Percentiles rank a stretch among this genome's conserved stretches.
Evolutionary conservation across 1,140 invertebrate species (phyloP).

Genomic region (Cecropterus lyciades): DNA sequence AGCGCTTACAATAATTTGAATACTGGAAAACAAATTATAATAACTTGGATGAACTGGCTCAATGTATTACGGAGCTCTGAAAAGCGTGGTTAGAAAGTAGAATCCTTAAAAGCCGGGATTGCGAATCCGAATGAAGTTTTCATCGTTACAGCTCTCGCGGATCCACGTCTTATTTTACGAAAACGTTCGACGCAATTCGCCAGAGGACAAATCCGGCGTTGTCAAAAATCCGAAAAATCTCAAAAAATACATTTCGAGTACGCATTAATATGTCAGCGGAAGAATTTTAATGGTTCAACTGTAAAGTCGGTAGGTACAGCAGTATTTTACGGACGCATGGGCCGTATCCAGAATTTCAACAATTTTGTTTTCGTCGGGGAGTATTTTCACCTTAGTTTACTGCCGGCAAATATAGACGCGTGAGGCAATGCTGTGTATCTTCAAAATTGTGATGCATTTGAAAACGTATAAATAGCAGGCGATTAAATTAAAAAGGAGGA

Average conservation of each 20-base stretch:
- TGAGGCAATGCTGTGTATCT: constrained; percentile 6
- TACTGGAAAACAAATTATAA: constrained; percentile 19
- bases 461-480: constrained; percentile 25
- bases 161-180: constrained; percentile 17
- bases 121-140: constrained; percentile 28
- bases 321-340: constrained; percentile 21
- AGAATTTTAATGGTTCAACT: constrained; percentile 26
- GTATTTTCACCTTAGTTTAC: constrained; percentile 20
- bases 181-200: neutral
- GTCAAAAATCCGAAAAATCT: constrained; percentile 15
- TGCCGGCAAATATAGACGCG: constrained; percentile 7
- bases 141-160: constrained; percentile 20
- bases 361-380: constrained; percentile 17
- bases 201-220: constrained; percentile 18
- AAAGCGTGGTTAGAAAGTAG: constrained; percentile 25
- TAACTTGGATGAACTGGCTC: neutral
- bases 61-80: neutral
- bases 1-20: constrained; percentile 11
- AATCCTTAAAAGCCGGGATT: constrained; percentile 32
- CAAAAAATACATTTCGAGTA: constrained; percentile 3
- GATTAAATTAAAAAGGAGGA: constrained; percentile 33
- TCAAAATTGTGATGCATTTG: constrained; percentile 21
- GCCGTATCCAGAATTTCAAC: constrained; percentile 10
- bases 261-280: constrained; percentile 19
- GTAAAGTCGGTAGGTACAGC: constrained; percentile 12